A percentile compares a stretch with the other conserved stretches of the same genome.
Evolutionary conservation across 2,113 vertebrate species (phyloP).

Genomic region (Amphiprion percula): DNA sequence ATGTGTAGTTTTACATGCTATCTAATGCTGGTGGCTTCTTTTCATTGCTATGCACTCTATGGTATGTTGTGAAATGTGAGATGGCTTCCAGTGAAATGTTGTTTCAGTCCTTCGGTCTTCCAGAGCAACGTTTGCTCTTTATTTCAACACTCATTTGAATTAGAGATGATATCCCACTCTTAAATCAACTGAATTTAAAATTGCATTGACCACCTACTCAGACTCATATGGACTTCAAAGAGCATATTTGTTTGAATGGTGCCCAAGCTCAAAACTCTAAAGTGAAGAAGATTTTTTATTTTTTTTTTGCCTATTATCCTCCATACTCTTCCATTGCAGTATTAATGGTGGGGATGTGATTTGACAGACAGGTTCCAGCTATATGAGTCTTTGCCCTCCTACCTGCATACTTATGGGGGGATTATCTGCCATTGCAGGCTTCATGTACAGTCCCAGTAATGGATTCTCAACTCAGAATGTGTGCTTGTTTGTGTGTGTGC

Average conservation of each 20-base stretch:
- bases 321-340: conserved; percentile 9
- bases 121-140: conserved; percentile 2
- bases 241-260: conserved; percentile 34
- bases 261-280: conserved; percentile 20
- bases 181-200: conserved; percentile 17
- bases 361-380: conserved; percentile 46
- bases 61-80: not conserved
- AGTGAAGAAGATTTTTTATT: conserved; percentile 33
- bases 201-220: conserved; percentile 19
- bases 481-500: not conserved
- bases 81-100: not conserved
- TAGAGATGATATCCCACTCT: conserved; percentile 6
- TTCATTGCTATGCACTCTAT: not conserved
- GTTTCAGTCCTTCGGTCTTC: not conserved
- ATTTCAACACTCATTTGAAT: conserved; percentile 28
- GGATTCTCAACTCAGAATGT: conserved; percentile 34
- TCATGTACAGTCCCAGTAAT: conserved; percentile 47
- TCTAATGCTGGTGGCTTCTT: not conserved
- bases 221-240: conserved; percentile 36
- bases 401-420: conserved; percentile 47
- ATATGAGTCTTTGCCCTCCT: conserved; percentile 35
- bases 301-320: conserved; percentile 45
- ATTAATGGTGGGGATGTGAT: conserved; percentile 15
- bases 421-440: conserved; percentile 49
- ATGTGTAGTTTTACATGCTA: not conserved